Evolutionary conservation across 2,888 invertebrate genomes (phyloP).

Genomic region (Drosophila meridiana): DNA sequence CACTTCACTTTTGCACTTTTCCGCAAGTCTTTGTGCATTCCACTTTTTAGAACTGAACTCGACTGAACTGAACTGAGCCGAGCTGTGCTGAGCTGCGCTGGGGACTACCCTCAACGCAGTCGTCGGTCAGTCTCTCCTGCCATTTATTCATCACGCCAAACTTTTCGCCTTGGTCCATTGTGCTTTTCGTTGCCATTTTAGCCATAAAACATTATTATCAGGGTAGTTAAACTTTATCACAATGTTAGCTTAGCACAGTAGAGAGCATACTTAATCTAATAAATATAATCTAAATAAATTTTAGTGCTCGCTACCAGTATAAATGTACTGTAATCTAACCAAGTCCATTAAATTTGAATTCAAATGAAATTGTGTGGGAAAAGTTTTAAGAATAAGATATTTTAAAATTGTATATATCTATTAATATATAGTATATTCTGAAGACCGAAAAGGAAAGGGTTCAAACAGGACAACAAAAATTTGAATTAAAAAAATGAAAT

Average conservation of each 20-base stretch:
- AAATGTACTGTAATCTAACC: background rate
- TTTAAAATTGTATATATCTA: background rate
- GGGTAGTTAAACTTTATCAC: slow-evolving; percentile 36
- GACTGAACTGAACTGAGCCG: background rate
- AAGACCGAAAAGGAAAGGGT: too few relatives aligned
- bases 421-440: too few relatives aligned
- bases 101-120: slow-evolving; percentile 20
- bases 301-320: background rate
- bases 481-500: too few relatives aligned
- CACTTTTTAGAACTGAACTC: background rate
- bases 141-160: slow-evolving; percentile 51
- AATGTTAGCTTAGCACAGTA: slow-evolving; percentile 18
- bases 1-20: slow-evolving; percentile 48
- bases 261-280: slow-evolving; percentile 2
- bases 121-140: slow-evolving; percentile 18
- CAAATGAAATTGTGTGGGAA: background rate
- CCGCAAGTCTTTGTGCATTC: slow-evolving; percentile 39
- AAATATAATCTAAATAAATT: slow-evolving; percentile 8
- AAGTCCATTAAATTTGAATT: background rate
- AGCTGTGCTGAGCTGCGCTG: background rate
- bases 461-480: too few relatives aligned
- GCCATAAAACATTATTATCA: slow-evolving; percentile 15
- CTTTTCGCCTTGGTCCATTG: slow-evolving; percentile 43
- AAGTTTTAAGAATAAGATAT: background rate
- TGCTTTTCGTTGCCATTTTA: slow-evolving; percentile 22